A percentile compares a stretch with the other conserved stretches of the same genome.
Conservation (phyloP, 2,797 vertebrate genomes). For the Manis pentadactyla region DNA sequence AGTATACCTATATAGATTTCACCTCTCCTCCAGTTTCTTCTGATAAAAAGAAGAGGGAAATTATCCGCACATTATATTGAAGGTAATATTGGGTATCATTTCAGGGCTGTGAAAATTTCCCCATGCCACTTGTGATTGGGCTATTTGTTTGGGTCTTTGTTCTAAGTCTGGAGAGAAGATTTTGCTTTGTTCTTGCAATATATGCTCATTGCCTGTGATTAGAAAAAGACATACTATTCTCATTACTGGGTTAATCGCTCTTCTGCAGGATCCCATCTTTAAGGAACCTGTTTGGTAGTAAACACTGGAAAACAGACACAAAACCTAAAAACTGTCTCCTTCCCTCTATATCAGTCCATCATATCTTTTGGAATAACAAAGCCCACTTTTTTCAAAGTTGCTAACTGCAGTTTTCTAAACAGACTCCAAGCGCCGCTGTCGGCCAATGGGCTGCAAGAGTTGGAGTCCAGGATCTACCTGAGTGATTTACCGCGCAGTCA, state of each 20-base stretch:
- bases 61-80: neutral
- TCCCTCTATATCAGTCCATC: neutral
- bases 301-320: constrained; percentile 43
- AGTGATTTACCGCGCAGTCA: neutral
- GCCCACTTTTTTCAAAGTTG: neutral
- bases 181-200: constrained; percentile 28
- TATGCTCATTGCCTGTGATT: neutral
- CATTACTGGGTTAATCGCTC: neutral
- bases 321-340: neutral
- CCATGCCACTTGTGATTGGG: constrained; percentile 23
- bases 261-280: neutral
- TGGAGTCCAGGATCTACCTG: neutral
- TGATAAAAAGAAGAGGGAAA: neutral
- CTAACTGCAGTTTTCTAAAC: constrained; percentile 73
- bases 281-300: neutral
- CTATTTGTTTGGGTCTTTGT: constrained; percentile 50
- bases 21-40: neutral
- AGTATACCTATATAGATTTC: neutral
- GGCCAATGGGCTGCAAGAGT: constrained; percentile 65
- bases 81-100: constrained; percentile 1
- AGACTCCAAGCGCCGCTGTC: constrained; percentile 82
- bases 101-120: constrained; percentile 25
- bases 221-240: constrained; percentile 45
- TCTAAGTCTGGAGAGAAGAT: constrained; percentile 33
- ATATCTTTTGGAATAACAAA: neutral